Evolutionary conservation across 2,113 vertebrate species (phyloP), one percentile per base, ranked within the genome.

Genomic region (Phalacrocorax brasilianus): DNA sequence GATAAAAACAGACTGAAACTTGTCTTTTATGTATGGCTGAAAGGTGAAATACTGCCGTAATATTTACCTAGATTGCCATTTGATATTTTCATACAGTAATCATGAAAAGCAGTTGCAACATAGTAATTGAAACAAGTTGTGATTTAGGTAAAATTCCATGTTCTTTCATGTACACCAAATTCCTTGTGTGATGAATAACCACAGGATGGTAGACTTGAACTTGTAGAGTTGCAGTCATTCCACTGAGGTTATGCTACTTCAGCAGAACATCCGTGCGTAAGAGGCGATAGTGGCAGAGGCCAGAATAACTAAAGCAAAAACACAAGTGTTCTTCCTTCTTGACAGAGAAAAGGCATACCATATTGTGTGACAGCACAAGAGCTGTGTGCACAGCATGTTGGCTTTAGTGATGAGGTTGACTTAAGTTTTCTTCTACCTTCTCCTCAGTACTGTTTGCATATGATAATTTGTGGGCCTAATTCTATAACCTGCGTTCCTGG

Each of bases 271-370:
- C 47, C 1, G 0, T 14, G 17, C 16, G 9, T 52, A 33, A 62
- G 58, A 67, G 62, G 44, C 1, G 3, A 18, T 40, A 74, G 79
- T 38, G 52, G 27, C 38, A 79, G 56, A 67, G 20, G 38, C 42
- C 38, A 16, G 42, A 78, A 49, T 59, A 63, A 63, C 40, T 52
- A 0, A 24, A 61, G 35, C 26, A 8, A 38, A 61, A 61, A 14
- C 3, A 5, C 1, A 1, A 4, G 8, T 12, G 27, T 40, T 66
- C 33, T 81, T 83, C 11, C 20, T 55, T 67, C 4, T 0, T 38
- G n/a, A 5, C 40, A 6, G 44, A 22, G 73, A 26, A 40, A 24
- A 40, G 21, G 4, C n/a, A 1, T 12, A 18, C 23, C 6, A 3
- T 44, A 0, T 11, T 45, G 26, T 65, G 28, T 70, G 73, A 23